Evolutionary conservation across 2,113 vertebrate species (phyloP).

Genomic region (Notothenia rossii): DNA sequence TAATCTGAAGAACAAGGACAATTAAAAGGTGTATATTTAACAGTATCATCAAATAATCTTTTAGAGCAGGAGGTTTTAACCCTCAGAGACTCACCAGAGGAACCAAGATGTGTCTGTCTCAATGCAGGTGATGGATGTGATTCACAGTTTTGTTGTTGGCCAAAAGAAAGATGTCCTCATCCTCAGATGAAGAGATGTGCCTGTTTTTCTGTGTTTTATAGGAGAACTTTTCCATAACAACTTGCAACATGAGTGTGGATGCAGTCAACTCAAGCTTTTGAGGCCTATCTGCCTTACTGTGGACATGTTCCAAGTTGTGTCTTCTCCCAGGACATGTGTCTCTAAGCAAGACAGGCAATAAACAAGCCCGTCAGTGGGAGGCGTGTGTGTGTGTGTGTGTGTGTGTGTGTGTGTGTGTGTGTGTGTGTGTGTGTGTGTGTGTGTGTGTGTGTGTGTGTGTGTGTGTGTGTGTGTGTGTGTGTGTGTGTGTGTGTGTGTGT

Average conservation of each 20-base stretch:
- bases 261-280: neutral
- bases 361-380: constrained; percentile 43
- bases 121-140: neutral
- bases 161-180: neutral
- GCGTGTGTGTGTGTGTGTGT: constrained; percentile 23
- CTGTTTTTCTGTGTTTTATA: neutral
- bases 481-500: constrained; percentile 7
- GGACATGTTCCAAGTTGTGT: constrained; percentile 26
- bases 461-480: no score
- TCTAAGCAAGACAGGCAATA: constrained; percentile 34
- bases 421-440: constrained; percentile 2
- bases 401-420: constrained; percentile 14
- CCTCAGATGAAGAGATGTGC: neutral
- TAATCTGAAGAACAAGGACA: no score
- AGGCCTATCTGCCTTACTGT: neutral
- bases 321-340: constrained; percentile 20
- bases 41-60: neutral
- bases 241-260: no score
- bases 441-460: neutral
- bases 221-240: no score
- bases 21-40: no score
- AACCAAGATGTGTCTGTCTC: neutral
- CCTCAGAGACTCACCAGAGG: neutral
- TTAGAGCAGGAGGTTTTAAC: neutral
- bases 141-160: neutral